These are phyloP conservation scores for Drosophila takahashii DNA, from an alignment of 1,140 invertebrate species.

Conservation along the genomic window DNA sequence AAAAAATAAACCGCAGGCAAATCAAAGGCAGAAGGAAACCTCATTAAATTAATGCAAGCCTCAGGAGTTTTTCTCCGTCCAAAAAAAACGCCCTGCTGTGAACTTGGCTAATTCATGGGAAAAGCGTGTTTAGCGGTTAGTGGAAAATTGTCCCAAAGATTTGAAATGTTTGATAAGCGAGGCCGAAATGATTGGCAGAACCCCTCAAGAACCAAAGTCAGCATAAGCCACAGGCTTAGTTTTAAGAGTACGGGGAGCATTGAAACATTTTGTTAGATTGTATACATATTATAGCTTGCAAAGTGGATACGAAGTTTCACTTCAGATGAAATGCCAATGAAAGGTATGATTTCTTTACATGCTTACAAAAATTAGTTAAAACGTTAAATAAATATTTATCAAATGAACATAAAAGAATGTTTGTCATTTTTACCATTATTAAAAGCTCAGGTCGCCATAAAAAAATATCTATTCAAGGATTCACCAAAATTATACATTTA, in stretches of 20 bases:
- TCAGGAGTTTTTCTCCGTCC: slow-evolving; percentile 52
- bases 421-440: too few relatives aligned
- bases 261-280: slow-evolving; percentile 30
- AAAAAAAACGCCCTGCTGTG: neutral
- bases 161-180: slow-evolving; percentile 55
- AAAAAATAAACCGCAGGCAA: slow-evolving; percentile 60
- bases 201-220: slow-evolving; percentile 16
- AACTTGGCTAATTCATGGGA: slow-evolving; percentile 55
- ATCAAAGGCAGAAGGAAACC: slow-evolving; percentile 68
- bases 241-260: slow-evolving; percentile 1
- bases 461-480: too few relatives aligned
- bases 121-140: slow-evolving; percentile 45
- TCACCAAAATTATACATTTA: too few relatives aligned
- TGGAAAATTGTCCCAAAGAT: slow-evolving; percentile 52
- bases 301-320: slow-evolving; percentile 15
- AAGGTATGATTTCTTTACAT: neutral
- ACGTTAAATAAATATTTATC: too few relatives aligned
- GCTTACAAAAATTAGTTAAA: too few relatives aligned
- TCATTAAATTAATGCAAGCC: slow-evolving; percentile 83
- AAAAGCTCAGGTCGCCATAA: too few relatives aligned
- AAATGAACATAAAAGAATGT: too few relatives aligned
- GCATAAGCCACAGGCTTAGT: slow-evolving; percentile 16
- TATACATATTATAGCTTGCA: slow-evolving; percentile 19
- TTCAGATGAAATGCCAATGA: slow-evolving; percentile 2
- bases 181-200: slow-evolving; percentile 33